phyloP scores from a whole-genome alignment of 2,888 invertebrate genomes.

The Rhyacophila evoluta region DNA sequence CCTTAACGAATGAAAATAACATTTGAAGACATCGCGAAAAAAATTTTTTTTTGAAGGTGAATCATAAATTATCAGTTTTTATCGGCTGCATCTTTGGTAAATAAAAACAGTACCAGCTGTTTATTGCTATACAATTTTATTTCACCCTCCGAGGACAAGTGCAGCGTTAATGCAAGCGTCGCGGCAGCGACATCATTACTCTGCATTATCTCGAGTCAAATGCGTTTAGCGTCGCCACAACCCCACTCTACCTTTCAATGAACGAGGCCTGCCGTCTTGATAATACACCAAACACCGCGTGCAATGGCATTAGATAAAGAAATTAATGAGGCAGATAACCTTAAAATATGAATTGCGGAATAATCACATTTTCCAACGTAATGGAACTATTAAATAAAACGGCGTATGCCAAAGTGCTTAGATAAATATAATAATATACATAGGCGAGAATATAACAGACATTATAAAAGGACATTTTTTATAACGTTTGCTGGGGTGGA shows the following conservation, averaged over 20 bases:
- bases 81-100: neutral
- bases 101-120: neutral
- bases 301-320: constrained; percentile 32
- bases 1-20: too few species aligned
- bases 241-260: neutral
- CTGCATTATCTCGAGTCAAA: constrained; percentile 43
- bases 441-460: neutral
- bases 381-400: constrained; percentile 28
- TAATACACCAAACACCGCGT: constrained; percentile 26
- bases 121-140: constrained; percentile 11
- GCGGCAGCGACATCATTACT: constrained; percentile 37
- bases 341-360: constrained; percentile 31
- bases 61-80: too few species aligned
- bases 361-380: constrained; percentile 33
- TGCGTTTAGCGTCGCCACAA: constrained; percentile 27
- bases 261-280: constrained; percentile 1
- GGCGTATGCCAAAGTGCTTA: constrained; percentile 22
- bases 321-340: constrained; percentile 34
- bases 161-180: constrained; percentile 37
- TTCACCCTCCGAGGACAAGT: neutral
- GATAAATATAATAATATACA: constrained; percentile 22
- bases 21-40: too few species aligned
- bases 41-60: too few species aligned
- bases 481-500: neutral
- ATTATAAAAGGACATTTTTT: constrained; percentile 7